Evolutionary conservation across 2,113 vertebrate species (phyloP).

Genomic region (Brachyhypopomus gauderio): DNA sequence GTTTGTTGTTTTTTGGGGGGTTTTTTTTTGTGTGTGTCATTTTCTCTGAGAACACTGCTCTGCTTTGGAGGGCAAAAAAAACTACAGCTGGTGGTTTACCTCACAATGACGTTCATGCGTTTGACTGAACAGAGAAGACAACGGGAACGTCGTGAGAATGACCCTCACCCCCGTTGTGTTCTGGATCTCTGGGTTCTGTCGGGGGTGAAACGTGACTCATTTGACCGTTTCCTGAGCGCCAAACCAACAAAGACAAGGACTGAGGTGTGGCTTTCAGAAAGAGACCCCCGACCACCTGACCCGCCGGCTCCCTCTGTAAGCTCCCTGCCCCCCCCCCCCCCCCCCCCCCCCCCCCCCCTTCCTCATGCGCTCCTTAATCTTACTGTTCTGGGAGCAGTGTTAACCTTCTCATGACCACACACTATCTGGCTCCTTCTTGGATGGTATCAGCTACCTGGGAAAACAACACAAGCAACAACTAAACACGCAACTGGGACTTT

Average conservation of each 20-base stretch:
- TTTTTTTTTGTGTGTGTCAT: conserved; percentile 55
- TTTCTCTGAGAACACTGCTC: conserved; percentile 61
- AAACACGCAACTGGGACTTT: conserved; percentile 16
- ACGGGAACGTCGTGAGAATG: conserved; percentile 24
- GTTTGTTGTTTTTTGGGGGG: conserved; percentile 58
- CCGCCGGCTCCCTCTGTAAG: neutral
- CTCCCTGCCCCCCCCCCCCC: neutral
- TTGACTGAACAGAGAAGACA: conserved; percentile 32
- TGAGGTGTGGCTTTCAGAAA: conserved; percentile 23
- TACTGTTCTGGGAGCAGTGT: conserved; percentile 39
- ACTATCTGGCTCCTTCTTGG: conserved; percentile 24
- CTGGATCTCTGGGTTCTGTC: conserved; percentile 40
- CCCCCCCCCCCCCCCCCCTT: neutral
- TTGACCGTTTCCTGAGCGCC: conserved; percentile 6
- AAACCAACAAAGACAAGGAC: conserved; percentile 13
- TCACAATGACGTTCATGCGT: conserved; percentile 53
- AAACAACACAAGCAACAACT: neutral
- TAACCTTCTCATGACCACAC: conserved; percentile 44
- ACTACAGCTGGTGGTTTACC: conserved; percentile 54
- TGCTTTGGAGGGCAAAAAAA: conserved; percentile 51
- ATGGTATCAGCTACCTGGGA: conserved; percentile 38
- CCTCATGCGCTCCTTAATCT: neutral
- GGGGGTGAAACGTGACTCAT: conserved; percentile 30
- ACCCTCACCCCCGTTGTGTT: conserved; percentile 27
- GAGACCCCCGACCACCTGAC: conserved; percentile 51